Evolutionary conservation across 1,140 invertebrate species (phyloP).

Genomic region (Orussus abietinus): DNA sequence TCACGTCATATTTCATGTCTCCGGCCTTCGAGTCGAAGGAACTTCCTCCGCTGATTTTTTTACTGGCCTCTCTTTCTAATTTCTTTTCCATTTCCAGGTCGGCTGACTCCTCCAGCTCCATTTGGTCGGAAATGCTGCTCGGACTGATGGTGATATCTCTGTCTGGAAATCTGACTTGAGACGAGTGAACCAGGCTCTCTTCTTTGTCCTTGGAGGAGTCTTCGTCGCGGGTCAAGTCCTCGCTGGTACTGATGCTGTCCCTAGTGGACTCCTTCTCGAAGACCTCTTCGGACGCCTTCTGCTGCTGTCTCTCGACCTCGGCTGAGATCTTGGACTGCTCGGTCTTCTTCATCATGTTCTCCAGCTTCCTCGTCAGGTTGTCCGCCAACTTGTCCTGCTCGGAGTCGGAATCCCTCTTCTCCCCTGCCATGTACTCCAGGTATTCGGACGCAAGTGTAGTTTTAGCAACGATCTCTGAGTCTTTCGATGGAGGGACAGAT

Average conservation of each 20-base stretch:
- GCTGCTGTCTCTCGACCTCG: too few relatives aligned
- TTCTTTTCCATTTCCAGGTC: constrained; percentile 12
- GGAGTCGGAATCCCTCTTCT: constrained; percentile 25
- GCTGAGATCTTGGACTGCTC: neutral
- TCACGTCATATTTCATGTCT: constrained; percentile 7
- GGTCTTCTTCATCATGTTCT: constrained; percentile 33
- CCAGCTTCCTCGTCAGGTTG: constrained; percentile 42
- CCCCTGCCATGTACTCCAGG: constrained; percentile 23
- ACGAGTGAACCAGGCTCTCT: constrained; percentile 30
- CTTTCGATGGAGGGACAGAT: too few relatives aligned
- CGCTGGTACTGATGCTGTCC: constrained; percentile 38
- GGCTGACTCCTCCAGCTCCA: constrained; percentile 36
- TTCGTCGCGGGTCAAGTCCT: constrained; percentile 44
- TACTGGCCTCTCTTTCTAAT: neutral
- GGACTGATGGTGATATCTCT: constrained; percentile 43
- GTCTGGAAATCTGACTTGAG: constrained; percentile 29
- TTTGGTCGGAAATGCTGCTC: constrained; percentile 44
- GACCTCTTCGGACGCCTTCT: constrained; percentile 25
- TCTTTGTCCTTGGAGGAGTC: constrained; percentile 37
- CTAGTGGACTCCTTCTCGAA: constrained; percentile 28
- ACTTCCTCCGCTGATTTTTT: constrained; percentile 7
- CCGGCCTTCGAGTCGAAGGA: constrained; percentile 6
- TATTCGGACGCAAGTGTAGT: too few relatives aligned
- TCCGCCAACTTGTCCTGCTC: constrained; percentile 41
- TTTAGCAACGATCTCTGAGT: too few relatives aligned